These are phyloP conservation scores for Scolopax bukidnonensis DNA, from an alignment of 2,797 vertebrate genomes.

Conservation along the genomic window DNA sequence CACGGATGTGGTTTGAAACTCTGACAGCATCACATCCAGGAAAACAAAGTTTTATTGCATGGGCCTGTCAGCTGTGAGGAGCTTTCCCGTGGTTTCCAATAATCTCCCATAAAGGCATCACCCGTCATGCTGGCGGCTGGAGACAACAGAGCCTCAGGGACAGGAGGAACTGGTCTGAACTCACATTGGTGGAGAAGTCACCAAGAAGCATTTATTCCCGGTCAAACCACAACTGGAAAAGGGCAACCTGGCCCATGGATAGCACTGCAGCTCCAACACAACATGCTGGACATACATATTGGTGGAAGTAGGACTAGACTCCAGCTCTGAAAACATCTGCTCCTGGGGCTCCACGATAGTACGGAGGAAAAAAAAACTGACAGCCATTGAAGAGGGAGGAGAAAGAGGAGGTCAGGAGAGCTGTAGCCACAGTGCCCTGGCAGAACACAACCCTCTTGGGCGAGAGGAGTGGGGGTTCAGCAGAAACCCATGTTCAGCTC, in stretches of 20 bases:
- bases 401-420: background rate
- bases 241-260: background rate
- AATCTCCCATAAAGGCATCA: background rate
- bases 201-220: background rate
- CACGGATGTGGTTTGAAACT: background rate
- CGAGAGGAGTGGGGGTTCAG: background rate
- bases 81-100: background rate
- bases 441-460: background rate
- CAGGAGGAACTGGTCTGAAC: constrained; percentile 16
- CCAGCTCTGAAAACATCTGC: background rate
- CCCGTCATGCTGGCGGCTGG: background rate
- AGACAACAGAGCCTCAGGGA: background rate
- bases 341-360: background rate
- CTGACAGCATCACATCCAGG: background rate
- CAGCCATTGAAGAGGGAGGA: background rate
- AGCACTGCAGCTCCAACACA: background rate
- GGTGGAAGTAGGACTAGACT: background rate
- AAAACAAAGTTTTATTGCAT: background rate
- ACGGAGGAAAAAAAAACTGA: too few species aligned
- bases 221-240: background rate
- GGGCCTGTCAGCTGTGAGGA: background rate
- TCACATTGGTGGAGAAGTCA: background rate
- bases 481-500: background rate
- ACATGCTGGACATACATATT: accelerated
- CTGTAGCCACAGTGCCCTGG: accelerated